Conservation (phyloP, 2,797 vertebrate species). For the Chelon labrosus region DNA sequence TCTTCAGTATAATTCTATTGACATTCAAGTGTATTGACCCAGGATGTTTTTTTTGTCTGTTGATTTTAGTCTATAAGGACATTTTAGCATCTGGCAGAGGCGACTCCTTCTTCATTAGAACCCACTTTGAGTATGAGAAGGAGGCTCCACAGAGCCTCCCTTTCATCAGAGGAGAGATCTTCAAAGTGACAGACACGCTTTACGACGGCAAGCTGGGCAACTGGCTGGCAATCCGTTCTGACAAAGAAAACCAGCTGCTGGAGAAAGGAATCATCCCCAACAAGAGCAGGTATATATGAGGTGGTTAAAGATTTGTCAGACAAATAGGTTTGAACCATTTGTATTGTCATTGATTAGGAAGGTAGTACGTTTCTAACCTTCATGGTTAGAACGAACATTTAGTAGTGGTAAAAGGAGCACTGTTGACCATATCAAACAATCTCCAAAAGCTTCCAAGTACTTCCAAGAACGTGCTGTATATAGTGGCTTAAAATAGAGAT, state of each 20-base stretch:
- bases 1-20: background rate
- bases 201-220: constrained; percentile 97
- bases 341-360: too few relatives aligned
- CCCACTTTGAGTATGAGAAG: constrained; percentile 97
- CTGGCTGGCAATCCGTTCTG: constrained; percentile 94
- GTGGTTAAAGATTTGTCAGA: too few relatives aligned
- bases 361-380: too few relatives aligned
- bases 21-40: background rate
- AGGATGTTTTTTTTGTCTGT: background rate
- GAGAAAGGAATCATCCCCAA: constrained; percentile 97
- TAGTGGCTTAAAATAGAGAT: too few relatives aligned
- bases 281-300: constrained; percentile 90
- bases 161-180: constrained; percentile 93
- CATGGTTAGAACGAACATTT: too few relatives aligned
- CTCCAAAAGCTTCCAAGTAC: too few relatives aligned
- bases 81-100: constrained; percentile 94
- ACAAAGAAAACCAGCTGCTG: constrained; percentile 88
- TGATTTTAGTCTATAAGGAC: constrained; percentile 92
- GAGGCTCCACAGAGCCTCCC: constrained; percentile 92
- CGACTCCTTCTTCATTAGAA: constrained; percentile 97
- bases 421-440: too few relatives aligned
- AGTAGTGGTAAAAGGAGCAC: too few relatives aligned
- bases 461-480: too few relatives aligned
- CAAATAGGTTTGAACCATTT: background rate
- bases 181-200: constrained; percentile 96